Base-by-base conservation (phyloP, 2,113 vertebrate species). In the Trichomycterus rosablanca region DNA sequence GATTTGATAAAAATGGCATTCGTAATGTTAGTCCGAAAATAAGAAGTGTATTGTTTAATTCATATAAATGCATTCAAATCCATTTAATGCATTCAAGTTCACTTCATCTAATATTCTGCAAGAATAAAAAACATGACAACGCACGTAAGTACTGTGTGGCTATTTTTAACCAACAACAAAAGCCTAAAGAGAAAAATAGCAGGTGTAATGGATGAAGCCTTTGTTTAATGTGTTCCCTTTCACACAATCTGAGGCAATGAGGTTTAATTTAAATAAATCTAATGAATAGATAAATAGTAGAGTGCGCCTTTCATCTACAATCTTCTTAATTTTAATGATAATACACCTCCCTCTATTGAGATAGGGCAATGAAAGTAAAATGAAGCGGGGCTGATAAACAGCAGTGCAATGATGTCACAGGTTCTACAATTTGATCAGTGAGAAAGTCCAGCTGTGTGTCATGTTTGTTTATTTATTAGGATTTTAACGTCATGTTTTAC, bases 251-350 rank as follows among this genome's bases (percentile, higher is more conserved):
- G 1, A 56, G 42, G 43, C 32, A 28, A 5, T 15, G 19, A 18
- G 15, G 20, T 54, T 14, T 1, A 7, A 79, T 80, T 81, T 74
- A 80, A 83, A 84, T 78, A 71, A 74, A 80, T 76, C 71, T 76
- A 77, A 81, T 79, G 82, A 84, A 84, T 80, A 75, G 68, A 83
- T 80, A 76, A 79, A 32, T 53, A 62, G 34, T 30, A 11, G 22
- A 46, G 11, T 35, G 10, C 8, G 37, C 60, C 80, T 77, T 85
- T 82, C 58, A 81, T 82, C 72, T 50, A 26, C 15, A 74, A 57
- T 60, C 68, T 66, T 23, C 65, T 71, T 70, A 71, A 80, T 81
- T 63, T 56, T 73, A 72, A 76, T 74, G 50, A 63, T 76, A 66
- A 80, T 76, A 65, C 60, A 56, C 49, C 15, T 22, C 58, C 66